A percentile compares a stretch with the other conserved stretches of the same genome.
Conservation (phyloP, 2,113 vertebrate genomes). For the Phoxinus phoxinus region DNA sequence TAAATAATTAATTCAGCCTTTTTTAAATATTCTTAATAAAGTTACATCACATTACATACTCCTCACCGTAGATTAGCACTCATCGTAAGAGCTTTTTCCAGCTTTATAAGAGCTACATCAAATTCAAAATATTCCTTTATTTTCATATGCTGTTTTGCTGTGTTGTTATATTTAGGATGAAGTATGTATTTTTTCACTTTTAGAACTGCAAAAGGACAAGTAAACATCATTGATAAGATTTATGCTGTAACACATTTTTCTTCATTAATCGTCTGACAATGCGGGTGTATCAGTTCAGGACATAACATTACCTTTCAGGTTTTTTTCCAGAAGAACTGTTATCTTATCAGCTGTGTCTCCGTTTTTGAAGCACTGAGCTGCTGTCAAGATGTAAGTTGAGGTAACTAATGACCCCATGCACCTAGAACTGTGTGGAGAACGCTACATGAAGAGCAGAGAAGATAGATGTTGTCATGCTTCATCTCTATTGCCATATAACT, state of each 20-base stretch:
- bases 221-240: neutral
- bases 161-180: constrained; percentile 63
- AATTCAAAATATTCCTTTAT: constrained; percentile 75
- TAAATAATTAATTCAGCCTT: neutral
- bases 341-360: neutral
- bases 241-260: neutral
- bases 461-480: neutral
- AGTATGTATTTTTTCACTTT: neutral
- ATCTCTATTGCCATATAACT: neutral
- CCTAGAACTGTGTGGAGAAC: neutral
- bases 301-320: neutral
- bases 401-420: constrained; percentile 75
- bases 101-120: constrained; percentile 74
- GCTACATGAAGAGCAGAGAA: constrained; percentile 7
- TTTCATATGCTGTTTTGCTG: neutral
- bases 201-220: constrained; percentile 34
- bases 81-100: constrained; percentile 39
- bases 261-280: neutral
- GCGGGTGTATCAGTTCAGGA: neutral
- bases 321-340: constrained; percentile 23
- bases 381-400: constrained; percentile 71
- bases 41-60: neutral
- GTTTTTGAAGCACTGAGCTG: constrained; percentile 75
- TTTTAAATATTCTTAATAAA: neutral
- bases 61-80: constrained; percentile 30